Evolutionary conservation across 2,888 invertebrate genomes (phyloP).

Genomic region (Keiferia lycopersicella): DNA sequence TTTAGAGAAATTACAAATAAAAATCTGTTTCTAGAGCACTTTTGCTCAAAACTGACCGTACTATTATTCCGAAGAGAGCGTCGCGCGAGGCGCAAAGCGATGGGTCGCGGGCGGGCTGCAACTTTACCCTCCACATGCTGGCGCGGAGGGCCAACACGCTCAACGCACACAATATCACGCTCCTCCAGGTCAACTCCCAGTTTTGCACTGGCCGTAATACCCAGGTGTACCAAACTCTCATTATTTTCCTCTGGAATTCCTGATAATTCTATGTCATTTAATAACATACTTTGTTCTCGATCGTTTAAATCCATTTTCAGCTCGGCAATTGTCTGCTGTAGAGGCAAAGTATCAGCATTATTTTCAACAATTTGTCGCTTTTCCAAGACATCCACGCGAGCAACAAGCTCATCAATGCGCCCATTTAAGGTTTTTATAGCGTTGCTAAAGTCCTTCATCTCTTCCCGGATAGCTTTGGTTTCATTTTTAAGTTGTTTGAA

Average conservation of each 20-base stretch:
- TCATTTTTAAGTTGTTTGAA: no score
- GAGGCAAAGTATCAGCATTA: not conserved
- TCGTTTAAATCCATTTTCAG: not conserved
- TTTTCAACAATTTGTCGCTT: not conserved
- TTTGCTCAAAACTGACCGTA: no score
- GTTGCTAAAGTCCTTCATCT: no score
- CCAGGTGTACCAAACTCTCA: not conserved
- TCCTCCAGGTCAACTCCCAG: not conserved
- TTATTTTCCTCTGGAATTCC: not conserved
- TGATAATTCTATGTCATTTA: not conserved
- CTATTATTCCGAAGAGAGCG: no score
- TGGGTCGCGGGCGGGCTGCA: no score
- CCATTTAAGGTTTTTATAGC: not conserved
- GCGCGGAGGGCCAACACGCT: not conserved
- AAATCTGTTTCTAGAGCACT: no score
- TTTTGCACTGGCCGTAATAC: not conserved
- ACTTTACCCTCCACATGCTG: no score
- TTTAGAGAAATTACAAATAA: no score
- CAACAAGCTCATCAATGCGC: not conserved
- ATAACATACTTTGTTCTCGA: not conserved
- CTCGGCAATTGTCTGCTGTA: not conserved
- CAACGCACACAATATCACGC: not conserved
- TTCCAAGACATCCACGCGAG: not conserved
- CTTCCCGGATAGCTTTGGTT: no score
- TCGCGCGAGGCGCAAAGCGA: no score